Percentiles rank a stretch among this genome's conserved stretches.
These are phyloP conservation scores for Uropetala carovei DNA, from an alignment of 2,888 invertebrate species.

Conservation along the genomic window DNA sequence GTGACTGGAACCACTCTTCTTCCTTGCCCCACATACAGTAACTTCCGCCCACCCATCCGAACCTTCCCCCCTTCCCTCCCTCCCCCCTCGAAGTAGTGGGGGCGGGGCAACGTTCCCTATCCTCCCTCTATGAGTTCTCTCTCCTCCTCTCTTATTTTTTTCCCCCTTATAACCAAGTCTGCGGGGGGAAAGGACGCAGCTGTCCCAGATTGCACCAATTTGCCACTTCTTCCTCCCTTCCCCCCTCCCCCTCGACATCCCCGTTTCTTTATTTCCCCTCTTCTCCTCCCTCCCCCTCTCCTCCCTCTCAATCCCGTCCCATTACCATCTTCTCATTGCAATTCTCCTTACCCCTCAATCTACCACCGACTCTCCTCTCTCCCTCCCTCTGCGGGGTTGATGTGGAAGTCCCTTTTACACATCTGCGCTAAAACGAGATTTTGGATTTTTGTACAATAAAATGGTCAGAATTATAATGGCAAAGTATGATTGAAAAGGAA, in stretches of 20 bases:
- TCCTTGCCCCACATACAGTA: conserved; percentile 16
- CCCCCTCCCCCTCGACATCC: background rate
- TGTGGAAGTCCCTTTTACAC: too few relatives aligned
- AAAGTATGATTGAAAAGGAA: too few relatives aligned
- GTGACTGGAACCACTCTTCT: conserved; percentile 35
- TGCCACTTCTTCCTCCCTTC: conserved; percentile 17
- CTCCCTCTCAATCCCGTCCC: background rate
- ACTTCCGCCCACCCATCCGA: background rate
- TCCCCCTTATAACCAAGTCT: background rate
- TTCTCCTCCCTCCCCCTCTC: background rate
- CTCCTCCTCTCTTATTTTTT: too few relatives aligned
- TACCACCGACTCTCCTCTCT: too few relatives aligned
- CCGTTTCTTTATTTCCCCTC: background rate
- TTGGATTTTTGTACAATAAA: too few relatives aligned
- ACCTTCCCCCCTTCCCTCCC: too few relatives aligned
- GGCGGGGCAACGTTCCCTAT: background rate
- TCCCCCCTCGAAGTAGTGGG: background rate
- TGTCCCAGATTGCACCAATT: conserved; percentile 46
- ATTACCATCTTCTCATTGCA: too few relatives aligned
- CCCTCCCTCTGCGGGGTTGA: too few relatives aligned
- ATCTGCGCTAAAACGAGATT: too few relatives aligned
- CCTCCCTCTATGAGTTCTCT: too few relatives aligned
- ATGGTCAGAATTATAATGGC: too few relatives aligned
- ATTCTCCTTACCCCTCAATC: too few relatives aligned
- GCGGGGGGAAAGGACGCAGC: background rate